Evolutionary conservation across 2,113 vertebrate species (phyloP).

Genomic region (Actenoides hombroni): DNA sequence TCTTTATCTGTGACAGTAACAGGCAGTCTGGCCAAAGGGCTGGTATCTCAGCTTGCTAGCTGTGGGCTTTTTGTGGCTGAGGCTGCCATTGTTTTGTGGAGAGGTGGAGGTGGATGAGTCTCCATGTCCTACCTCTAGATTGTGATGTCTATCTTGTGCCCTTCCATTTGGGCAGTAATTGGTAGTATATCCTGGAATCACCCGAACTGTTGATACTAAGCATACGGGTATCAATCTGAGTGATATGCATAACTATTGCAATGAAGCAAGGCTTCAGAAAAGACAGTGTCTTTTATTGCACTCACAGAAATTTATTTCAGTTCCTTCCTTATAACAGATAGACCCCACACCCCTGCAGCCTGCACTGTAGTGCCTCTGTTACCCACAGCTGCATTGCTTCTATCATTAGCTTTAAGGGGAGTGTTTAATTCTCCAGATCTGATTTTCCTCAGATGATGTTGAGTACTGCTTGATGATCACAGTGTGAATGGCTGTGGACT

Average conservation of each 20-base stretch:
- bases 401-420: not conserved
- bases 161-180: not conserved
- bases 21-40: not conserved
- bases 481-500: not conserved
- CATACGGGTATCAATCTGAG: not conserved
- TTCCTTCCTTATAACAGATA: not conserved
- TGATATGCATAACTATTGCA: not conserved
- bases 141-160: not conserved
- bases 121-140: not conserved
- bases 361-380: not conserved
- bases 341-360: not conserved
- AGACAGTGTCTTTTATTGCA: not conserved
- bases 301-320: not conserved
- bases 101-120: too few species aligned
- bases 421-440: not conserved
- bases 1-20: not conserved
- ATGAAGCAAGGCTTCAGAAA: not conserved
- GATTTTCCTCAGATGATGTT: not conserved
- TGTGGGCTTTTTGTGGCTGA: not conserved
- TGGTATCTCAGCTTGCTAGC: not conserved
- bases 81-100: not conserved
- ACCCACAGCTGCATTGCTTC: rapidly evolving
- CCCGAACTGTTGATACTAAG: not conserved
- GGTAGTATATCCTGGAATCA: not conserved
- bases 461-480: not conserved